Conservation (phyloP, 2,113 vertebrate genomes). For the human region GRCh38 chrX:112358501-112359000, state of each 20-base stretch:
- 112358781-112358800: neutral
- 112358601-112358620: conserved; percentile 11
- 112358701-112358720: neutral
- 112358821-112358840: neutral
- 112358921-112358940: neutral
- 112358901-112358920: neutral
- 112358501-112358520: neutral
- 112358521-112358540: neutral
- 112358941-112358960: neutral
- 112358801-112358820: neutral
- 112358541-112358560: neutral
- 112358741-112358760: neutral
- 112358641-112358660: neutral
- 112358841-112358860: neutral
- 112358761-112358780: conserved; percentile 16
- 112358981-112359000: neutral
- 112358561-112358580: neutral
- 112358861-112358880: conserved; percentile 1
- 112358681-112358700: neutral
- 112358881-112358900: neutral
- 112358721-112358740: neutral
- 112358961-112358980: neutral
- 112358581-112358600: neutral
- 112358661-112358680: neutral
- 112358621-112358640: neutral